Evolutionary conservation across 2,113 vertebrate genomes (phyloP), one percentile per base, ranked within the genome.

Genomic region (Aphyosemion australe): DNA sequence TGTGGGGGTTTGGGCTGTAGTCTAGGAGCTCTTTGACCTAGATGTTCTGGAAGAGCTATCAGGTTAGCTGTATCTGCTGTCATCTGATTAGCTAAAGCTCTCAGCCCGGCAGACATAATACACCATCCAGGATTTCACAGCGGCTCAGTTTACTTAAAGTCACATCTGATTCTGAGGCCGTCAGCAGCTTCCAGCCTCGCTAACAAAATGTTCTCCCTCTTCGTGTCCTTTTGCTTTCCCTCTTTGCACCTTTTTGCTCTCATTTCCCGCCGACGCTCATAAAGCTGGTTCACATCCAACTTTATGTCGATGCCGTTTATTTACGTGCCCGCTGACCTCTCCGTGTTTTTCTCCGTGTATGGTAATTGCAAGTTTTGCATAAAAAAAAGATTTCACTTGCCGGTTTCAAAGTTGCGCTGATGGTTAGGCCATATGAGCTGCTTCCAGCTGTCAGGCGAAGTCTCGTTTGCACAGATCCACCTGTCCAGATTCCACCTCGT

Each of bases 101-200:
- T 58, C 69, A 65, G 79, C 52, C 71, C 72, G 47, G 62, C 66
- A 67, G 87, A 82, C 81, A 84, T 75, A 61, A 76, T 74, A 85
- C 82, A 81, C 87, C 80, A 13, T 55, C 72, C 50, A 45, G 20
- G 5, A 80, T 82, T 86, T 82, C 73, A 61, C 82, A 46, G 78
- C 68, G 62, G 76, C 70, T 88, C 75, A 74, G 58, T 87, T 84
- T 82, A 83, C 83, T 69, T 71, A 73, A 37, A 80, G 80, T 84
- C 79, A 65, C 82, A 70, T 86, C 81, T 79, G 77, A 80, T 71
- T 84, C 76, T 68, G 66, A 43, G 43, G 47, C 73, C 37, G 51
- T 87, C 79, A 82, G 79, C 79, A 69, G 71, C 85, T 74, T 65
- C 65, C 55, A 74, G 66, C 31, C 76, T 72, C 50, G 21, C 80